Evolutionary conservation across 2,797 vertebrate genomes (phyloP).

Genomic region (Podarcis lilfordi): DNA sequence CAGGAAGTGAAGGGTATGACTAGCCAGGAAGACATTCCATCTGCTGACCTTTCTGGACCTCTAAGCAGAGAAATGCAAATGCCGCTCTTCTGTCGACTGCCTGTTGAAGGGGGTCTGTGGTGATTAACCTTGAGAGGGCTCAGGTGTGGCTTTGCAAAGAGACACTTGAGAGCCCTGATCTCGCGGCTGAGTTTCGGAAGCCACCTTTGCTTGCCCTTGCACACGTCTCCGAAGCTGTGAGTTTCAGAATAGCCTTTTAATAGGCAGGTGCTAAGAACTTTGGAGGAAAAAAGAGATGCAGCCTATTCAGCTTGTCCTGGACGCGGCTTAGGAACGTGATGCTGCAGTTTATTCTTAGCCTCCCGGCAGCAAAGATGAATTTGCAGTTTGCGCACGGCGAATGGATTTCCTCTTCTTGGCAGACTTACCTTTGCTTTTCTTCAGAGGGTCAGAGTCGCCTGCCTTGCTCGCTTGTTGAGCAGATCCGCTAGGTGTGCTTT

Average conservation of each 20-base stretch:
- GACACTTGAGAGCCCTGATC: neutral
- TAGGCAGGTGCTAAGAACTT: neutral
- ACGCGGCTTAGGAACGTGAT: no score
- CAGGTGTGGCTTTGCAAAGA: neutral
- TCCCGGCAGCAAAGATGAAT: neutral
- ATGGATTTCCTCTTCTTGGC: neutral
- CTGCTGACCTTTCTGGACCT: neutral
- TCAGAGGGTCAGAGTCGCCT: neutral
- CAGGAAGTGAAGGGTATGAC: neutral
- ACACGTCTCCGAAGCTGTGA: neutral
- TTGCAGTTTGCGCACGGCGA: neutral
- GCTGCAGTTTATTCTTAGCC: neutral
- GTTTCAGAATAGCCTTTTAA: no score
- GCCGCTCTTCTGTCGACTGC: fast-evolving
- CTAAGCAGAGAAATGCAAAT: neutral
- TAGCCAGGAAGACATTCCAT: neutral
- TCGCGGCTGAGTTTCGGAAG: no score
- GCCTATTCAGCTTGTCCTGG: neutral
- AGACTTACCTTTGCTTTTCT: neutral
- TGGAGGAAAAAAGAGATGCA: neutral
- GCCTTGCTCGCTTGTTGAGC: no score
- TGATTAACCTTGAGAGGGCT: neutral
- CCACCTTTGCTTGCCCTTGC: no score
- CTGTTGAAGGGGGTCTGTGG: neutral
- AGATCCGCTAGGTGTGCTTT: no score